Evolutionary conservation across 35 echinoderm and acorn worm genomes (phyloP), one percentile per base, ranked within the genome.

Genomic region (Diadema setosum): DNA sequence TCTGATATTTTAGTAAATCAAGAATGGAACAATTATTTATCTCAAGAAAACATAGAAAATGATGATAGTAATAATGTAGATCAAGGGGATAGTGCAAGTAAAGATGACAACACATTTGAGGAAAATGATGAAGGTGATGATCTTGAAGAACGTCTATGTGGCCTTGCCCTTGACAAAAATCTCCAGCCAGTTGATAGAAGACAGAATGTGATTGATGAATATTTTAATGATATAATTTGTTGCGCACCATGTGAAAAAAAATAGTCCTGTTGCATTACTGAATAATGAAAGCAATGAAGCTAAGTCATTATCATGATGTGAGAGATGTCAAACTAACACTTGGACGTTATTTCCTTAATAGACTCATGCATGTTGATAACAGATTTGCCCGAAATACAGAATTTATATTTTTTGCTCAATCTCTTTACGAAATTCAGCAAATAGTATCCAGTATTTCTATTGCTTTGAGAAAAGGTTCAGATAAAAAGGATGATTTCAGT

Each of bases 181-280:
- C 45, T 89, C 14, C 87, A 94, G 44, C 92, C 92, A 70, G 81
- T 55, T 27, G 87, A 94, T 70, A 84, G 84, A 36, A 41, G 65
- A 42, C 83, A 90, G 70, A 37, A 90, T 48, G 17, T 59, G 14
- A 35, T 90, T 42, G 86, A 90, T 90, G 37, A 85, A 46, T 85
- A 90, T 82, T 78, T 75, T 81, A 33, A 81, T 87, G 84, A 91
- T 20, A 87, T 91, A 35, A 40, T 87, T 20, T 91, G 50, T 45
- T 50, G 85, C 59, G 93, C 93, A 3, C 93, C 89, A 46, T 73
- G 82, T 91, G 93, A 91, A 91, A 84, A 83, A 45, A 95, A n/a
- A 95, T 67, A 88, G 25, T 30, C 93, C 93, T 60, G 75, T 91
- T 41, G 33, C 37, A 74, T 42, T 89, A 8, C 81, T 95, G 49